A percentile compares a stretch with the other conserved stretches of the same genome.
These are phyloP conservation scores for Didymodactylos carnosus DNA, from an alignment of 2,888 invertebrate genomes.

Conservation along the genomic window DNA sequence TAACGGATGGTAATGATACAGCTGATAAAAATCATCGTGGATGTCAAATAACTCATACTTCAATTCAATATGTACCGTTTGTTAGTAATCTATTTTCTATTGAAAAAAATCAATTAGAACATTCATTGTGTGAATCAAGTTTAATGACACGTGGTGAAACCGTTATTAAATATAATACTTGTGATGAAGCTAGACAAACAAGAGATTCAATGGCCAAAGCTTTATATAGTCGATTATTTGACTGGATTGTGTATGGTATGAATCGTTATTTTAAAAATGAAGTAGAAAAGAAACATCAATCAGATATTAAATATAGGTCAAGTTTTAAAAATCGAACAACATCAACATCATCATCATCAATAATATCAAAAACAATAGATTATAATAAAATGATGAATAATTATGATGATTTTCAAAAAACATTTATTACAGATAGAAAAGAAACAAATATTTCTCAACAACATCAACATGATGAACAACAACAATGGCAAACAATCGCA, in stretches of 20 bases:
- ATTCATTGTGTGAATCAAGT: not conserved
- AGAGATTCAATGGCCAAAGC: conserved; percentile 36
- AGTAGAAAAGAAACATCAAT: not conserved
- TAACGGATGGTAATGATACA: too few relatives aligned
- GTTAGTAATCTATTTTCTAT: not conserved
- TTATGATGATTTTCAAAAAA: not conserved
- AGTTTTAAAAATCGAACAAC: not conserved
- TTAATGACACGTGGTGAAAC: not conserved
- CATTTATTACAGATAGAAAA: too few relatives aligned
- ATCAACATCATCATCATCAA: too few relatives aligned
- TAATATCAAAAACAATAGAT: not conserved
- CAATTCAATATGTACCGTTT: not conserved
- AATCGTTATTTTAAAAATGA: conserved; percentile 21
- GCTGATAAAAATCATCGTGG: not conserved
- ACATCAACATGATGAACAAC: too few relatives aligned
- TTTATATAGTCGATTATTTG: conserved; percentile 36
- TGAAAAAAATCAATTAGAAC: not conserved
- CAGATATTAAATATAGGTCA: not conserved
- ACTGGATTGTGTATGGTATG: conserved; percentile 37
- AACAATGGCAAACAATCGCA: not conserved
- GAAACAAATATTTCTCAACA: too few relatives aligned
- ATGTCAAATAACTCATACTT: not conserved
- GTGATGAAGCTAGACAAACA: conserved; percentile 19
- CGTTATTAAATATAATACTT: not conserved
- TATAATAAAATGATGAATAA: not conserved